These are phyloP conservation scores for Bemisia tabaci DNA, from an alignment of 1,140 invertebrate species.

Conservation along the genomic window DNA sequence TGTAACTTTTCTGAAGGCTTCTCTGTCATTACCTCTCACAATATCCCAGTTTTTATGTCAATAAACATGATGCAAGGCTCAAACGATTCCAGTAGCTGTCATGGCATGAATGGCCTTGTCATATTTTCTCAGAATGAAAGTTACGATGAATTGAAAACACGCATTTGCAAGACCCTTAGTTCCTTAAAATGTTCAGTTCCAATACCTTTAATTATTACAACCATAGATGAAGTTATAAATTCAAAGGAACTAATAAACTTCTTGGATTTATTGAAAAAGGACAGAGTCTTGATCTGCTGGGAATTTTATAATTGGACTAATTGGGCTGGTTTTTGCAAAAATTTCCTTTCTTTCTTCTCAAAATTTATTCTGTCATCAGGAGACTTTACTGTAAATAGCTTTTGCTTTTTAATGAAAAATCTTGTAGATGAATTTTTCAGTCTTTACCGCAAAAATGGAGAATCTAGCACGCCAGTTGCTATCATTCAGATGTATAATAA, in stretches of 20 bases:
- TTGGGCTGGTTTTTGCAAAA: neutral
- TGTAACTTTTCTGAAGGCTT: neutral
- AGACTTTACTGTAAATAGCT: neutral
- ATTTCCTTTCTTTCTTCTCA: neutral
- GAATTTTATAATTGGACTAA: neutral
- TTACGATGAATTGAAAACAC: neutral
- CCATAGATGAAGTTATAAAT: neutral
- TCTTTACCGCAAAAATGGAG: neutral
- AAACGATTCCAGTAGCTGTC: neutral
- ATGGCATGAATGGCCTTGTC: neutral
- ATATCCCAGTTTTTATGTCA: neutral
- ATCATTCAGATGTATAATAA: neutral
- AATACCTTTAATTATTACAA: neutral
- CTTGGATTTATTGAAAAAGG: neutral
- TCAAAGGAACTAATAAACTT: neutral
- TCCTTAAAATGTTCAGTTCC: neutral
- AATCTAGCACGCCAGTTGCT: neutral
- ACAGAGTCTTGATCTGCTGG: neutral
- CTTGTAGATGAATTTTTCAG: neutral
- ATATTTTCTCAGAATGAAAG: neutral
- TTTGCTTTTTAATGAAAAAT: neutral
- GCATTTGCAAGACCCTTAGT: neutral
- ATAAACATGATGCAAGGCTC: neutral
- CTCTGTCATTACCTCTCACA: neutral
- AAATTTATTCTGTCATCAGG: neutral